phyloP scores from a whole-genome alignment of 2,888 invertebrate species.

The Pyrochroa serraticornis region DNA sequence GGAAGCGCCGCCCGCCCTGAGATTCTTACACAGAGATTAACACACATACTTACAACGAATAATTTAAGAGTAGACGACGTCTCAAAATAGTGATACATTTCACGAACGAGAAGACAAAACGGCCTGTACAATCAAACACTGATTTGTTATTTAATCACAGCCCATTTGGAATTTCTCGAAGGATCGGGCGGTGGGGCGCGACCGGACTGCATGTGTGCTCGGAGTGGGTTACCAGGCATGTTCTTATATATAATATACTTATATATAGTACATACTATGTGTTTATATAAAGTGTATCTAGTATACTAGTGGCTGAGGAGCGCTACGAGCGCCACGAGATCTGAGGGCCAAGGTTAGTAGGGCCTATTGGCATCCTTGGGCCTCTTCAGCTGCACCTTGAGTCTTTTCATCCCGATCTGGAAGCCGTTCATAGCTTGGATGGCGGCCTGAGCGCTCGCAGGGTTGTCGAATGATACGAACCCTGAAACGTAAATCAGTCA shows the following conservation, averaged over 20 bases:
- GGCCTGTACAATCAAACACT: slow-evolving; percentile 74
- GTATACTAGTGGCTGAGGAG: slow-evolving; percentile 51
- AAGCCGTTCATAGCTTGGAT: slow-evolving; percentile 99
- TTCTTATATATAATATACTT: slow-evolving; percentile 27
- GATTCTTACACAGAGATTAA: slow-evolving; percentile 41
- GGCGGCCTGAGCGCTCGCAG: slow-evolving; percentile 95
- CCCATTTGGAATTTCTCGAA: slow-evolving; percentile 77
- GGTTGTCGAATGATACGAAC: slow-evolving; percentile 99
- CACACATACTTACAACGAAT: slow-evolving; percentile 50
- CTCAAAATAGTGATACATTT: slow-evolving; percentile 56
- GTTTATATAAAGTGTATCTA: slow-evolving; percentile 39
- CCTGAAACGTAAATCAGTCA: slow-evolving; percentile 65
- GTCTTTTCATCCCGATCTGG: slow-evolving; percentile 99
- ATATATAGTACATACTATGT: slow-evolving; percentile 26
- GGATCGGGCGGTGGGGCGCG: slow-evolving; percentile 50
- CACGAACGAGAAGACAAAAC: slow-evolving; percentile 65
- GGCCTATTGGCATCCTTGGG: slow-evolving; percentile 98
- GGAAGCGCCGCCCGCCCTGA: slow-evolving; percentile 41
- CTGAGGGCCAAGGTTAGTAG: slow-evolving; percentile 79
- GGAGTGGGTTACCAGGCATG: slow-evolving; percentile 44
- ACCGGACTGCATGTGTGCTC: slow-evolving; percentile 43
- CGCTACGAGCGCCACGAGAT: slow-evolving; percentile 32
- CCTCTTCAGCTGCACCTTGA: slow-evolving; percentile 99
- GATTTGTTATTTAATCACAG: slow-evolving; percentile 75
- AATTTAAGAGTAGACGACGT: slow-evolving; percentile 47